Evolutionary conservation across 2,113 vertebrate genomes (phyloP).

Genomic region (Anguilla japonica): DNA sequence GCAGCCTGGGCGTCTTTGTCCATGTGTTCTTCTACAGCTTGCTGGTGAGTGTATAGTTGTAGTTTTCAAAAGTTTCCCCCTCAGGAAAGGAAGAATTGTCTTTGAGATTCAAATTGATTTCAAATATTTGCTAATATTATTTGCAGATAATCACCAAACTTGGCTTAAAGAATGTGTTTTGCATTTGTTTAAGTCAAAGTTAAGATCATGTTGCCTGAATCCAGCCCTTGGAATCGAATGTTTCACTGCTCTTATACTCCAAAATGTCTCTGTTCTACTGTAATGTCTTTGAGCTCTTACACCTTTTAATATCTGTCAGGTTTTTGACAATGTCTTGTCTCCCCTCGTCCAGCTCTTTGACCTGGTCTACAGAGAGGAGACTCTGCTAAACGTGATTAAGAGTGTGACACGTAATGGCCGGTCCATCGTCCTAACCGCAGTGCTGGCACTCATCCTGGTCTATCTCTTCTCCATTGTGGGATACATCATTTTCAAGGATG

Average conservation of each 20-base stretch:
- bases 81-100: not conserved
- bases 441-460: conserved; percentile 95
- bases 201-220: too few relatives aligned
- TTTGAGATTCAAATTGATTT: not conserved
- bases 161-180: too few relatives aligned
- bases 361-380: conserved; percentile 95
- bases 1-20: conserved; percentile 89
- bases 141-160: too few relatives aligned
- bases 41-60: conserved; percentile 74
- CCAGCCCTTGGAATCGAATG: not conserved
- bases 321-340: conserved; percentile 11
- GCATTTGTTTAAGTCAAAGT: too few relatives aligned
- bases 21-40: conserved; percentile 98
- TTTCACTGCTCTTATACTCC: not conserved
- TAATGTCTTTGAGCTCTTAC: not conserved
- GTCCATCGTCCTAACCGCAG: conserved; percentile 94
- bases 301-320: not conserved
- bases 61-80: not conserved
- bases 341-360: conserved; percentile 84
- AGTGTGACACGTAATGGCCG: conserved; percentile 97
- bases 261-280: not conserved
- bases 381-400: conserved; percentile 96
- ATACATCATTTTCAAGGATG: conserved; percentile 98
- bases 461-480: conserved; percentile 99
- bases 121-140: not conserved